Evolutionary conservation across 2,888 invertebrate genomes (phyloP), one percentile per base, ranked within the genome.

Genomic region (Meandrusa payeni): DNA sequence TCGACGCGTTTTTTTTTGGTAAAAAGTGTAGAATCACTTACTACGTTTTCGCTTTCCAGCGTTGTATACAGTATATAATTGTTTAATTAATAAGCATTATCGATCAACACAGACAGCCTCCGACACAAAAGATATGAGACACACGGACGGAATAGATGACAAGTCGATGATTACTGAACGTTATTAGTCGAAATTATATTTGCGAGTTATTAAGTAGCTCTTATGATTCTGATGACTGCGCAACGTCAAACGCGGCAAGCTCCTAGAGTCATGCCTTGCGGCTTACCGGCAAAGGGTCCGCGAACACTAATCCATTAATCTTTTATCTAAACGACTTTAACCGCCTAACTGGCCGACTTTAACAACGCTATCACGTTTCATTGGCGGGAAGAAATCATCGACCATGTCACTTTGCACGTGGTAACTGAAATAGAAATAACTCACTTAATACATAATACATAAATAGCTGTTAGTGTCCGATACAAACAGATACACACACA

Each of bases 371-470:
- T 80, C 75, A 65, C 72, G 59, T 69, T 75, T 78, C 69, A 69
- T 52, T 66, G 74, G 69, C 61, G 96, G 96, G 90, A 96, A 96
- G 86, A 95, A 92, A 89, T 95, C 95, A 93, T 96, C 95, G 89
- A 96, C 95, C 89, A 94, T 93, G 91, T 93, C 91, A 90, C 95
- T 94, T 90, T 96, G 96, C 90, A 95, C 94, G 90, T 93, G 90
- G 92, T 96, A 96, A 90, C 96, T 96, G 94, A 86, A 94, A 93
- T 91, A 91, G 90, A 89, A 91, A 89, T 82, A 72, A 69, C 59
- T 42, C 42, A 36, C 17, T 41, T 27, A 48, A 28, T 48, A 45
- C 13, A 31, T 29, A 12, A 17, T 39, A 40, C 15, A 22, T 26
- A 29, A 32, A 28, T n/a, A 27, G 15, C 11, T 29, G 47, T 48